These are phyloP conservation scores for Columba guinea DNA, from an alignment of 2,797 vertebrate species.

Conservation along the genomic window DNA sequence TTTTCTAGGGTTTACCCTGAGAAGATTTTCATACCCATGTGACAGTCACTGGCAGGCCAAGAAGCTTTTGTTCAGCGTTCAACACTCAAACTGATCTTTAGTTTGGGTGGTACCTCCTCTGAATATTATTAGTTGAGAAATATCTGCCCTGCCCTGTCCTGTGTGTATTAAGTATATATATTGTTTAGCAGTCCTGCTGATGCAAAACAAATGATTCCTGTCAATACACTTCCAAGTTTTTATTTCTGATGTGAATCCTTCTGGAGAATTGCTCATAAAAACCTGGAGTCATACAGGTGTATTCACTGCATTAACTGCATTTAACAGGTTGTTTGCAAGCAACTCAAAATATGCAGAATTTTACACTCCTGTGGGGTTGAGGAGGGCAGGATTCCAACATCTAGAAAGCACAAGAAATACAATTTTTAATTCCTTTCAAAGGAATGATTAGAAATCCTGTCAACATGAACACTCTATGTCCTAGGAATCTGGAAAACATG, in stretches of 20 bases:
- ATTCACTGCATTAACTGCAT: background rate
- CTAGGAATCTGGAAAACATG: background rate
- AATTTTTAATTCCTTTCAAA: background rate
- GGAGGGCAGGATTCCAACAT: background rate
- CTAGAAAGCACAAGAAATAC: background rate
- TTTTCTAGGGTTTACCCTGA: background rate
- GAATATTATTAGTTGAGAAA: background rate
- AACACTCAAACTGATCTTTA: background rate
- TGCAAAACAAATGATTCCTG: background rate
- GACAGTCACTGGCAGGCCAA: background rate
- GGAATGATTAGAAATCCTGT: background rate
- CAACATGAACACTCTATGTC: background rate
- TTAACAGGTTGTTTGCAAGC: background rate
- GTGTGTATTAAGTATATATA: background rate
- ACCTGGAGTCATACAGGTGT: background rate
- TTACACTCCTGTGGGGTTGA: background rate
- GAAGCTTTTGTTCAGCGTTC: background rate
- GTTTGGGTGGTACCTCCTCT: background rate
- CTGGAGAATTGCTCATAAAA: background rate
- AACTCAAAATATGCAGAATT: background rate
- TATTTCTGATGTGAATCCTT: background rate
- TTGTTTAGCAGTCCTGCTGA: background rate
- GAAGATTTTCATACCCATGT: background rate
- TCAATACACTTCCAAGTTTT: background rate
- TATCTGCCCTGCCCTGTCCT: background rate